phyloP scores from a whole-genome alignment of 2,113 vertebrate genomes.

The Daubentonia madagascariensis region DNA sequence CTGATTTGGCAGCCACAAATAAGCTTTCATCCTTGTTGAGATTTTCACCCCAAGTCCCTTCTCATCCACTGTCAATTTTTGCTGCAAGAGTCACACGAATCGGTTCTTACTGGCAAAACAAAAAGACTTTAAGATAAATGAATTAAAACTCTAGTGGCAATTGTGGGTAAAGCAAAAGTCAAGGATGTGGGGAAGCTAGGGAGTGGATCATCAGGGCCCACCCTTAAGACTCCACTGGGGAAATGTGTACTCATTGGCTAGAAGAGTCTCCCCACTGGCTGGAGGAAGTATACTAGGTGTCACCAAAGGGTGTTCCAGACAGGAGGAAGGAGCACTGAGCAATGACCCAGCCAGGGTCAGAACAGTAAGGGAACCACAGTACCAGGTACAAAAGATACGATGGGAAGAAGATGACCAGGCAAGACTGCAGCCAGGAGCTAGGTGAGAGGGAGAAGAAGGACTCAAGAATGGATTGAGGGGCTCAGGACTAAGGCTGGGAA shows the following conservation, averaged over 20 bases:
- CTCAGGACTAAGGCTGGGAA: not conserved
- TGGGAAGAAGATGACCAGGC: not conserved
- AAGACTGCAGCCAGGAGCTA: not conserved
- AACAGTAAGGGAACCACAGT: not conserved
- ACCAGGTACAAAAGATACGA: not conserved
- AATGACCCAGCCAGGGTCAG: not conserved
- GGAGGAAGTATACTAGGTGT: accelerated
- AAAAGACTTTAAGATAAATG: not conserved
- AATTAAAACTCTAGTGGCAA: not conserved
- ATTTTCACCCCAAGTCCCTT: not conserved
- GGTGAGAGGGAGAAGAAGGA: not conserved
- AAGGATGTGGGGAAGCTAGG: not conserved
- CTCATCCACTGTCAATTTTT: not conserved
- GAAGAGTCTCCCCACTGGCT: not conserved
- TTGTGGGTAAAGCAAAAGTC: not conserved
- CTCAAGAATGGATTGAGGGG: not conserved
- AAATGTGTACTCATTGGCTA: not conserved
- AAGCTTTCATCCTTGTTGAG: not conserved
- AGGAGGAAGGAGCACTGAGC: not conserved
- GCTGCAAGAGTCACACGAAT: not conserved
- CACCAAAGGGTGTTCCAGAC: accelerated
- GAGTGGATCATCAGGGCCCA: not conserved
- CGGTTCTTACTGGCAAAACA: not conserved
- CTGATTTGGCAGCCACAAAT: not conserved
- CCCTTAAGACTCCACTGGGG: not conserved